Base-by-base conservation (phyloP, 1,140 invertebrate species). In the Elymnias hypermnestra region DNA sequence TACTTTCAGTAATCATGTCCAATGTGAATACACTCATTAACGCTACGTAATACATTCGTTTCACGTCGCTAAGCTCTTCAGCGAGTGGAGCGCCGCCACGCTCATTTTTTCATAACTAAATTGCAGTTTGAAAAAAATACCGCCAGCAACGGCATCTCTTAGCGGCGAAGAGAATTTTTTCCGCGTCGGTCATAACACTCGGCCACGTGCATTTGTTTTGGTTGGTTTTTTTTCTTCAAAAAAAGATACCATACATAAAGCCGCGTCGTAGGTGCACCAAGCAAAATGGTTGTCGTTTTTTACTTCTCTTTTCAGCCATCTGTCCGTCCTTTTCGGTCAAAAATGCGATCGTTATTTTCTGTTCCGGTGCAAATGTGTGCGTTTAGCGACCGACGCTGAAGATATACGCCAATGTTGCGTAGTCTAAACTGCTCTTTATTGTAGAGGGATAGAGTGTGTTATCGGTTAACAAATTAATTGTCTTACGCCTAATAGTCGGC, bases 321-420 rank as follows among this genome's bases (percentile, higher is more conserved):
- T 83, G 77, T 83, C 82, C 73, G 82, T 85, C 82, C 82, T 83
- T 85, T 83, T 85, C 82, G 73, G 77, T 77, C 82, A 85, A 85
- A 85, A 85, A 85, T 82, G 77, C 82, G 82, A 85, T 85, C 82
- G 82, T 85, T 85, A 85, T 85, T 85, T 71, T 85, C 78, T 83
- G 78, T 85, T 85, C 78, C 77, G 82, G 72, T 78, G 69, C 62
- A 57, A 67, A 56, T 83, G 82, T 83, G 79, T 83, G 82, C 69
- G 78, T 83, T 57, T 58, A 57, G 59, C 63, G 64, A 47, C 55
- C 60, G 64, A 43, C 62, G 62, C 56, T 37, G 46, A 59, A 63
- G 54, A 54, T 72, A 81, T 68, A 53, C 63, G 73, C 76, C 78
- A 66, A 5, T 9, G 7, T 5, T 2, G 7, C 10, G 7, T 33